phyloP scores from a whole-genome alignment of 2,113 vertebrate species.

The Petromus typicus region DNA sequence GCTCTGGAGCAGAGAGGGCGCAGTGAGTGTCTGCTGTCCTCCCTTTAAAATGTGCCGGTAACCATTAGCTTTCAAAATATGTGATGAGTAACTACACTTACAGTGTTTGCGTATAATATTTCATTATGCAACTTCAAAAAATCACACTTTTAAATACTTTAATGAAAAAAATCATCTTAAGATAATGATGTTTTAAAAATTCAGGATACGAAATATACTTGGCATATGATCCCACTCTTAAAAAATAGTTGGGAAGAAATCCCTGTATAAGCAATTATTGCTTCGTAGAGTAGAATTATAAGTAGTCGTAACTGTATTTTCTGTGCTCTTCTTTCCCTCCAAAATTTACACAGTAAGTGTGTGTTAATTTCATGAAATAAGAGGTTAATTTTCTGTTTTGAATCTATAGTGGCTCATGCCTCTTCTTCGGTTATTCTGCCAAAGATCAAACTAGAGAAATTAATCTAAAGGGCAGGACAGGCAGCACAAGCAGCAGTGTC shows the following conservation, averaged over 20 bases:
- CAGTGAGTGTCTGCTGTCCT: too few species aligned
- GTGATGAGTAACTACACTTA: not conserved
- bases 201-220: not conserved
- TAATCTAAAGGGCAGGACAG: not conserved
- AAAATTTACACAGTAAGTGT: not conserved
- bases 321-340: not conserved
- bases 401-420: not conserved
- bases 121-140: not conserved
- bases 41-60: not conserved
- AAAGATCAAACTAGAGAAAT: conserved; percentile 1
- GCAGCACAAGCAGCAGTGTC: not conserved
- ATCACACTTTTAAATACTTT: not conserved
- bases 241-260: not conserved
- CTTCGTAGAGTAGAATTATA: not conserved
- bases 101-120: not conserved
- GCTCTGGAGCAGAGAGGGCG: not conserved
- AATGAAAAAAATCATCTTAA: not conserved
- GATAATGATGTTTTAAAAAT: not conserved
- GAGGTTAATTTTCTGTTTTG: not conserved
- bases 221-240: not conserved
- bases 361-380: not conserved
- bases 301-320: not conserved
- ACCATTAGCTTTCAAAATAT: not conserved
- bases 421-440: not conserved
- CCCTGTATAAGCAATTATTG: not conserved